Evolutionary conservation across 1,140 invertebrate genomes (phyloP), one percentile per base, ranked within the genome.

Genomic region (Ceratina australensis): DNA sequence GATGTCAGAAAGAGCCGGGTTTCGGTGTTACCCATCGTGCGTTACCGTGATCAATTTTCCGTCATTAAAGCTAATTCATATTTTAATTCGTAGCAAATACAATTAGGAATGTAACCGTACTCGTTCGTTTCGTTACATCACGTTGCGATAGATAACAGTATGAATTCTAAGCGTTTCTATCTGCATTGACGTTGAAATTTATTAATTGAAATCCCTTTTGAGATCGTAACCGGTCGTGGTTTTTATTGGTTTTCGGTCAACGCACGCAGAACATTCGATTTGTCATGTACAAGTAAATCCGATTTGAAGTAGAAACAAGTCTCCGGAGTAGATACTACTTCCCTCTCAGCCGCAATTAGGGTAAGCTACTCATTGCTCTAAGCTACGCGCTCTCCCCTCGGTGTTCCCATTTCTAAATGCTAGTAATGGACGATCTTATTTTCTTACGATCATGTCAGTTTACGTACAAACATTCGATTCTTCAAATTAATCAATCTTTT

Each of bases 1-100:
- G 81, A 64, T 83, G 73, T 81, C 79, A 72, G 77, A 84, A 54
- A 81, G 82, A 81, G 82, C 84, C 85, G 74, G 84, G 79, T 86
- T 88, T 84, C 79, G 81, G 82, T 26, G 57, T 42, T n/a, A 47
- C 47, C 33, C 33, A 42, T 42, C 33, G 5, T 61, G 20, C 59
- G 52, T 52, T 3, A 8, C 28, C 12, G 1, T 52, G n/a, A 57
- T 4, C 28, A 4, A 60, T 33, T 15, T 47, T 63, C 59, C n/a
- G 22, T 64, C 16, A 63, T 22, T 54, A 52, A n/a, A 49, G 0
- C 20, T 22, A 22, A n/a, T n/a, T 57, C 33, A 42, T 42, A 42
- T 42, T 42, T 42, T 42, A 42, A 42, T 7, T 42, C 33, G 2
- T 8, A 42, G 33, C 10, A 42, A 54, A 18, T 54, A 15, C 12